Base-by-base conservation (phyloP, 2,888 invertebrate genomes). In the Watsonalla cultraria region DNA sequence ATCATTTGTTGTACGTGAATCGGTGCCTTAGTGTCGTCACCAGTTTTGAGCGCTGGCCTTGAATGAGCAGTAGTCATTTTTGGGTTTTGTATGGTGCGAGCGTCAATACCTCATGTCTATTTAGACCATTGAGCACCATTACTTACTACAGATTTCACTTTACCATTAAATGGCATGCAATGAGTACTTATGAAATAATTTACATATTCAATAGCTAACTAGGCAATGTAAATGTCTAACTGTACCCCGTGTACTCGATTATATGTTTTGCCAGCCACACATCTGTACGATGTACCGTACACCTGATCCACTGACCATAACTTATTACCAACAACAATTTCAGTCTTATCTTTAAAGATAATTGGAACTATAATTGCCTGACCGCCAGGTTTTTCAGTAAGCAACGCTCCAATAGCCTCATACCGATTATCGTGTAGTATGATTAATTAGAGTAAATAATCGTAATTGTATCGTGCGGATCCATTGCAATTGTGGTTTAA, bases 231-330 rank as follows among this genome's bases (percentile, higher is more conserved):
- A 49, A 14, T 6, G 15, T 35, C 37, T 37, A 49, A 49, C 13
- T 37, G 58, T 62, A 68, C 62, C 68, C 70, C 53, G 66, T 70
- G 62, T 59, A 61, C 60, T 60, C 57, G 54, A 63, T 64, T 63
- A 56, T 58, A 67, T 72, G 71, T 68, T 70, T 64, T 62, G 66
- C 68, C 80, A 74, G 80, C 78, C 78, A 79, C 58, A 61, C 68
- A 72, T 69, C 70, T 74, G 68, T 61, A 63, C 65, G 59, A 65
- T 67, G 70, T 80, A 83, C 83, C 78, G 81, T 82, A 77, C 65
- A 65, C 61, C 63, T 70, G 70, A 64, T 66, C 74, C 56, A 74
- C 80, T 81, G 80, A 79, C 80, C 80, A 75, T 56, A 57, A 47
- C 57, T 58, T 9, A 54, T 42, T 45, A 51, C 13, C 50, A 51